Base-by-base conservation (phyloP, 2,797 vertebrate genomes). In the Pipistrellus pipistrellus region DNA sequence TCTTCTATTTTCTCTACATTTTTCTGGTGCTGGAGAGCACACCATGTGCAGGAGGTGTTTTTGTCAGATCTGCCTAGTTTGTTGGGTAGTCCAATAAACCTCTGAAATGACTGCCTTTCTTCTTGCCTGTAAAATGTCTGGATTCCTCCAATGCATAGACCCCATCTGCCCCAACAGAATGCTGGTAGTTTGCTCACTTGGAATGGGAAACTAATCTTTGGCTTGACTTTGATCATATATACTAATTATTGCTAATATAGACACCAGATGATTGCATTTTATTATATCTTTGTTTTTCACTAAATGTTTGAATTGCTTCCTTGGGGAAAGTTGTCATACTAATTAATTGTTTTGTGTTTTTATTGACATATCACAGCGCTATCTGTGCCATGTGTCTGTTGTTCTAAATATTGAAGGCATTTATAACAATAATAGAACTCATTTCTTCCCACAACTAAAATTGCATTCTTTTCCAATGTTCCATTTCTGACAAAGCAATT, bases 301-400 rank as follows among this genome's bases (percentile, higher is more conserved):
- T 92, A 76, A 83, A 59, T 87, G 77, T 95, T 90, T 23, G 89
- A 82, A 95, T 93, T 35, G 38, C 72, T 92, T 96, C 84, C 88
- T 96, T 92, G 72, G 41, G 62, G 80, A 38, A n/a, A 91, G 41
- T 38, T 95, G 93, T 88, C 94, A 77, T 73, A 18, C 86, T 96
- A 96, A 97, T 96, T 83, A 92, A 95, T 95, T 95, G 85, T 93
- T 91, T 88, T 86, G 46, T 94, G 64, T 77, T 72, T 92, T 95
- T 73, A 68, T 91, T 93, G 89, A 95, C 81, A 41, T 88, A 76
- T 94, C 71, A 95, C 86, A 92, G 35, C 55, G 30, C 85, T 93
- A 53, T 95, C 80, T 93, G 35, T 88, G 71, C 86, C 84, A 35
- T 30, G 14, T 92, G 66, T 90, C 85, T 96, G 66, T 41, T 85